Evolutionary conservation across 2,888 invertebrate genomes (phyloP).

Genomic region (Monochamus alternatus): DNA sequence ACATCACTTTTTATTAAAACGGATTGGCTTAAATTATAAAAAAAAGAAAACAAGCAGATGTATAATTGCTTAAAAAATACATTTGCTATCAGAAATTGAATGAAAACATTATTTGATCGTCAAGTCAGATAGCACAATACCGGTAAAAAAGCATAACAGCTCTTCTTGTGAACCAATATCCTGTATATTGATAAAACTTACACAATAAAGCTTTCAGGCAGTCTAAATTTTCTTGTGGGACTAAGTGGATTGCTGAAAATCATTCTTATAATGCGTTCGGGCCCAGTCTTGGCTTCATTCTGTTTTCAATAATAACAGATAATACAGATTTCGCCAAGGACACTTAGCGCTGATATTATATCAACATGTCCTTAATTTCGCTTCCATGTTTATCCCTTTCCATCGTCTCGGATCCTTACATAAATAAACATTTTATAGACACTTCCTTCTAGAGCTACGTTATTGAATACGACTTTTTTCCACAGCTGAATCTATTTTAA

Average conservation of each 20-base stretch:
- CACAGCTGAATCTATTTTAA: too few relatives aligned
- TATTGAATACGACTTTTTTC: too few relatives aligned
- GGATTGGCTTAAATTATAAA: neutral
- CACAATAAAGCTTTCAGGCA: constrained; percentile 29
- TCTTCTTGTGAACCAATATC: neutral
- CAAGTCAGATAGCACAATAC: neutral
- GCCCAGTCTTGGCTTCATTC: constrained; percentile 15
- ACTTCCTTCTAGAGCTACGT: too few relatives aligned
- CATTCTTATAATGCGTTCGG: constrained; percentile 23
- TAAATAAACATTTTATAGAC: too few relatives aligned
- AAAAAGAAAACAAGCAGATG: neutral
- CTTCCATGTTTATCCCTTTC: too few relatives aligned
- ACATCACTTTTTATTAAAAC: too few relatives aligned
- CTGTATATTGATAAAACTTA: constrained; percentile 17
- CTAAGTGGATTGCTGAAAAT: constrained; percentile 28
- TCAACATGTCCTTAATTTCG: too few relatives aligned
- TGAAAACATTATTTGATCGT: too few relatives aligned
- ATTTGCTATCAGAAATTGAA: too few relatives aligned
- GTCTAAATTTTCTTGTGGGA: constrained; percentile 24
- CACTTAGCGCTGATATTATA: neutral
- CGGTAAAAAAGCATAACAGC: constrained; percentile 24
- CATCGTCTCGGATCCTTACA: too few relatives aligned
- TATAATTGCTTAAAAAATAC: too few relatives aligned
- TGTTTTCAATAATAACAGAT: constrained; percentile 27
- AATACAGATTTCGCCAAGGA: constrained; percentile 12